Conservation (phyloP, 2,113 vertebrate genomes). For the Myocastor coypus region DNA sequence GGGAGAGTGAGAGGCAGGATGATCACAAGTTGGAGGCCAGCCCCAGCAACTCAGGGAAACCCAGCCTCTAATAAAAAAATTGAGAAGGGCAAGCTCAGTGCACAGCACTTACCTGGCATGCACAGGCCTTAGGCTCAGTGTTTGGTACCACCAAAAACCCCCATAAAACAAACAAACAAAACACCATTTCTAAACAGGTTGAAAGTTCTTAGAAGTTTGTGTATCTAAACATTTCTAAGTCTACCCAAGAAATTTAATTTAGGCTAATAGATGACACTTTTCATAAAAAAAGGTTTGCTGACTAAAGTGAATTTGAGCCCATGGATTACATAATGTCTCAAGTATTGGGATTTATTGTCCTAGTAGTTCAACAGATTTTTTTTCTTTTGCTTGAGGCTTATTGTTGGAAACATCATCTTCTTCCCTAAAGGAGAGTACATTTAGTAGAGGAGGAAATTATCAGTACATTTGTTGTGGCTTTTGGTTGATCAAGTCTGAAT, state of each 20-base stretch:
- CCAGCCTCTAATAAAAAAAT: background rate
- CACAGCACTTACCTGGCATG: background rate
- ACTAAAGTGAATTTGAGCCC: background rate
- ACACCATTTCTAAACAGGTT: conserved; percentile 3
- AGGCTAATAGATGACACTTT: conserved; percentile 21
- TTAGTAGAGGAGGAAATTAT: conserved; percentile 66
- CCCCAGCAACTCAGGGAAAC: background rate
- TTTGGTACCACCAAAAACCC: too few relatives aligned
- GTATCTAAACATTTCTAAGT: conserved; percentile 55
- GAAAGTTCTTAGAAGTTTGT: conserved; percentile 30
- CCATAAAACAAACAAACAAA: background rate
- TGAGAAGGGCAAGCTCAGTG: background rate
- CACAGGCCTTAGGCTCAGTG: background rate
- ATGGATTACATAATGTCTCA: background rate
- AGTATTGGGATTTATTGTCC: background rate
- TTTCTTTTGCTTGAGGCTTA: conserved; percentile 55
- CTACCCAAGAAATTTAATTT: conserved; percentile 27
- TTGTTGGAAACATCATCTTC: conserved; percentile 66
- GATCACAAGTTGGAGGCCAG: background rate
- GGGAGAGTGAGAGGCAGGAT: background rate
- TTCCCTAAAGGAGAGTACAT: conserved; percentile 58
- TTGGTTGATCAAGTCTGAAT: conserved; percentile 74
- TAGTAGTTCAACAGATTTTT: conserved; percentile 50
- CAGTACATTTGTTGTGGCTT: conserved; percentile 71
- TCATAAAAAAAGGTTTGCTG: conserved; percentile 25